Evolutionary conservation across 2,888 invertebrate genomes (phyloP).

Genomic region (Conchocele bisecta): DNA sequence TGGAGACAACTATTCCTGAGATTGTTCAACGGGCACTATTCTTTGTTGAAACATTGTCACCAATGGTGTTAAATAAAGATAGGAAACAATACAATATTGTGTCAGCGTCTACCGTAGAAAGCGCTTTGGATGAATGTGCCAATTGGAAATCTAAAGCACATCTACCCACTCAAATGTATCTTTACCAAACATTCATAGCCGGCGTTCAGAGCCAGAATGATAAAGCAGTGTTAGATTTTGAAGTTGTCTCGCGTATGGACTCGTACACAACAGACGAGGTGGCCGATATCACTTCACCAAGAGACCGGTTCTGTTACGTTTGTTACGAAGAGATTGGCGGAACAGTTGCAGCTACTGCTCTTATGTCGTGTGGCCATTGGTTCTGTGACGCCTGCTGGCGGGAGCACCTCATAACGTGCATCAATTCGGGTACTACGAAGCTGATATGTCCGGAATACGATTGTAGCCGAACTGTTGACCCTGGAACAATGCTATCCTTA

Average conservation of each 20-base stretch:
- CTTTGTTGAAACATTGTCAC: conserved; percentile 52
- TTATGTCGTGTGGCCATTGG: conserved; percentile 66
- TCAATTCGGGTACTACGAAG: conserved; percentile 31
- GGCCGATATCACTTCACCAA: conserved; percentile 23
- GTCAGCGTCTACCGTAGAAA: background rate
- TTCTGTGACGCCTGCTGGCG: conserved; percentile 67
- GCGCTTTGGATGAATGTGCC: conserved; percentile 20
- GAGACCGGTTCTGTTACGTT: conserved; percentile 51
- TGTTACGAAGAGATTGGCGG: conserved; percentile 55
- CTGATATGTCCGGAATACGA: conserved; percentile 63
- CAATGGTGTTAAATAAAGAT: conserved; percentile 13
- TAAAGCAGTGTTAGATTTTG: conserved; percentile 9
- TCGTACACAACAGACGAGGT: background rate
- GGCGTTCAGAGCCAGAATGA: background rate
- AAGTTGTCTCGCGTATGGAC: conserved; percentile 9
- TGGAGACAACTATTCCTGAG: conserved; percentile 54
- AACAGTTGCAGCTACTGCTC: conserved; percentile 43
- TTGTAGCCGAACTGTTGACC: conserved; percentile 52
- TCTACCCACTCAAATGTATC: conserved; percentile 14
- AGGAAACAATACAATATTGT: background rate
- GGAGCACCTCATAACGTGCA: conserved; percentile 48
- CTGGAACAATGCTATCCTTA: conserved; percentile 43
- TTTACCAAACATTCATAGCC: conserved; percentile 5
- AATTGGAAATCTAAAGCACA: conserved; percentile 30
- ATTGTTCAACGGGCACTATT: conserved; percentile 48